These are phyloP conservation scores for Galeopterus variegatus DNA, from an alignment of 2,113 vertebrate species.

Conservation along the genomic window DNA sequence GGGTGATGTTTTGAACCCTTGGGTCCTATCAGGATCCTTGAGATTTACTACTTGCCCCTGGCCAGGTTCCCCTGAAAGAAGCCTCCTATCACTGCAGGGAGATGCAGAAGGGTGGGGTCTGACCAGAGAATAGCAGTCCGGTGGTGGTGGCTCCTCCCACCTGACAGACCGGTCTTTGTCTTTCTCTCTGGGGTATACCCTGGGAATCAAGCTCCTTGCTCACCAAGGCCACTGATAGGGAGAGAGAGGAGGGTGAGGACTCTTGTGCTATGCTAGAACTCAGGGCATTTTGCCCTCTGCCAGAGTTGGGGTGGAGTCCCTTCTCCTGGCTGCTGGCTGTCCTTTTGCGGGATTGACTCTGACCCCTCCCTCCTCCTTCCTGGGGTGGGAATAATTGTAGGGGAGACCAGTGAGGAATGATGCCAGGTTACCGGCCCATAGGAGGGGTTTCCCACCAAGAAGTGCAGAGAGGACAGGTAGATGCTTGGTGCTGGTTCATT, in stretches of 20 bases:
- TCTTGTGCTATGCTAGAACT: background rate
- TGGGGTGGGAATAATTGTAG: background rate
- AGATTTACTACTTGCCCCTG: background rate
- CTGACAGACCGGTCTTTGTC: no score
- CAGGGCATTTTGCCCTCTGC: background rate
- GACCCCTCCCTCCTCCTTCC: background rate
- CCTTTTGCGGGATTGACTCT: background rate
- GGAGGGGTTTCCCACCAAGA: no score
- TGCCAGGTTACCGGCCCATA: background rate
- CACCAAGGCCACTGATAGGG: background rate
- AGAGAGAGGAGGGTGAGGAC: background rate
- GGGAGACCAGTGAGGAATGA: background rate
- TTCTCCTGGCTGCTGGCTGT: background rate
- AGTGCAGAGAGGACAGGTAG: background rate
- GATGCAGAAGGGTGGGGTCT: background rate
- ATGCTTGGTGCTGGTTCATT: background rate
- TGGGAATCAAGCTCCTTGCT: background rate
- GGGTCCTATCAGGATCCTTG: background rate
- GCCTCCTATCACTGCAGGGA: background rate
- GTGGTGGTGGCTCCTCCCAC: background rate
- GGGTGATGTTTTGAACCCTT: background rate
- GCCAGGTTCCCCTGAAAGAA: background rate
- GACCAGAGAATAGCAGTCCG: background rate
- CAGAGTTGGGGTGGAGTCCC: no score
- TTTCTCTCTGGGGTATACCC: background rate